These are phyloP conservation scores for Monochamus saltuarius DNA, from an alignment of 1,140 invertebrate species.

Conservation along the genomic window DNA sequence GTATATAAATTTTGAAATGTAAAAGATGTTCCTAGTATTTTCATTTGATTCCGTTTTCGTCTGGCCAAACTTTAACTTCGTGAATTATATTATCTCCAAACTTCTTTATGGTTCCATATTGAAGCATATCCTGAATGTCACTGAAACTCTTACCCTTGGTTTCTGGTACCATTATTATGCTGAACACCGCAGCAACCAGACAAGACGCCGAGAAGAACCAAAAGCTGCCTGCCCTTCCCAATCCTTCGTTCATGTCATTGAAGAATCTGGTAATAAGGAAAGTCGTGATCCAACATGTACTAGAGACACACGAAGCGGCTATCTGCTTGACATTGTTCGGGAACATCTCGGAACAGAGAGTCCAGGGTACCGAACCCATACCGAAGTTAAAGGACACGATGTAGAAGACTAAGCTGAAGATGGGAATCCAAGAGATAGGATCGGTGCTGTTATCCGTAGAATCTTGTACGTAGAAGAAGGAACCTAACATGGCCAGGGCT, in stretches of 20 bases:
- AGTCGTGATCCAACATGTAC: slow-evolving; percentile 66
- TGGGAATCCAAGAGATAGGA: slow-evolving; percentile 60
- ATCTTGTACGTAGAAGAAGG: slow-evolving; percentile 62
- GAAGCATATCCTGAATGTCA: slow-evolving; percentile 40
- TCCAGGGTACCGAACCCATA: slow-evolving; percentile 68
- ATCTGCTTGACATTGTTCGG: slow-evolving; percentile 66
- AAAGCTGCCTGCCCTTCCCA: slow-evolving; percentile 69
- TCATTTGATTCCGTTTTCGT: too few relatives aligned
- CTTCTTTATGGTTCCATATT: not conserved
- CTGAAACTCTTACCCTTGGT: slow-evolving; percentile 77
- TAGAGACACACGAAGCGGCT: slow-evolving; percentile 67
- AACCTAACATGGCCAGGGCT: slow-evolving; percentile 56
- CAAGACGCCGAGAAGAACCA: slow-evolving; percentile 70
- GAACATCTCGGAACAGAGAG: slow-evolving; percentile 72
- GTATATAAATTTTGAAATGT: too few relatives aligned
- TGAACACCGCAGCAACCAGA: slow-evolving; percentile 61
- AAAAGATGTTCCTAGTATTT: too few relatives aligned
- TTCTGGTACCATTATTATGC: slow-evolving; percentile 70
- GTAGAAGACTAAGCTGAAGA: slow-evolving; percentile 65
- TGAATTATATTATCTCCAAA: too few relatives aligned
- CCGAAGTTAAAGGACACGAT: slow-evolving; percentile 69
- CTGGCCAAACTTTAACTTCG: too few relatives aligned
- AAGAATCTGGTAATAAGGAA: slow-evolving; percentile 74
- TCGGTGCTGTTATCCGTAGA: slow-evolving; percentile 39
- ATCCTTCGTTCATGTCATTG: slow-evolving; percentile 43